Evolutionary conservation across 1,140 invertebrate species (phyloP).

Genomic region (Stegodyphus mimosarum): DNA sequence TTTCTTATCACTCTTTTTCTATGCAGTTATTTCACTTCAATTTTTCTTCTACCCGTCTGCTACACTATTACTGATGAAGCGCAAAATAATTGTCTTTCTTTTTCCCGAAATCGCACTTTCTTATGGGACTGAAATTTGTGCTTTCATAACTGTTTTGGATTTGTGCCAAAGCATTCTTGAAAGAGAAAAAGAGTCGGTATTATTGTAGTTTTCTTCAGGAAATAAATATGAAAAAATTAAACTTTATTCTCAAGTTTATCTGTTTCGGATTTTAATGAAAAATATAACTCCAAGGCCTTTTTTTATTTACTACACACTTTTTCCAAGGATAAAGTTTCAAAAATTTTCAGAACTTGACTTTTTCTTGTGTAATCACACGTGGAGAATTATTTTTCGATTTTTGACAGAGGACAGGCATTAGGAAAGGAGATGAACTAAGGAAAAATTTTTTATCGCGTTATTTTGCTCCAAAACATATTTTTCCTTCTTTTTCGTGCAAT

Average conservation of each 20-base stretch:
- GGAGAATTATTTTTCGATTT: too few species aligned
- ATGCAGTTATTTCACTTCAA: too few species aligned
- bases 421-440: too few species aligned
- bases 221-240: slow-evolving; percentile 4
- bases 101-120: slow-evolving; percentile 20
- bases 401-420: too few species aligned
- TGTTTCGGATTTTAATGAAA: slow-evolving; percentile 40
- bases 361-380: too few species aligned
- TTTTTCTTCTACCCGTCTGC: neutral
- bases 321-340: too few species aligned
- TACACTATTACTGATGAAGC: slow-evolving; percentile 45
- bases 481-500: too few species aligned
- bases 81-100: slow-evolving; percentile 42
- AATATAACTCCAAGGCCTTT: neutral
- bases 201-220: neutral
- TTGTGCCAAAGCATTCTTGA: slow-evolving; percentile 13
- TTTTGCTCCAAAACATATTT: too few species aligned
- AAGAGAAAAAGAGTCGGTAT: slow-evolving; percentile 1
- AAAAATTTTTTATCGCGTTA: too few species aligned
- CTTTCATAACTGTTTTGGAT: slow-evolving; percentile 38
- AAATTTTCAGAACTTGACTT: too few species aligned
- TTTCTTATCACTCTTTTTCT: too few species aligned
- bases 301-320: too few species aligned
- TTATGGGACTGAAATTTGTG: slow-evolving; percentile 8
- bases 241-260: slow-evolving; percentile 26